phyloP scores from a whole-genome alignment of 2,888 invertebrate species.

The Aradus depressus region DNA sequence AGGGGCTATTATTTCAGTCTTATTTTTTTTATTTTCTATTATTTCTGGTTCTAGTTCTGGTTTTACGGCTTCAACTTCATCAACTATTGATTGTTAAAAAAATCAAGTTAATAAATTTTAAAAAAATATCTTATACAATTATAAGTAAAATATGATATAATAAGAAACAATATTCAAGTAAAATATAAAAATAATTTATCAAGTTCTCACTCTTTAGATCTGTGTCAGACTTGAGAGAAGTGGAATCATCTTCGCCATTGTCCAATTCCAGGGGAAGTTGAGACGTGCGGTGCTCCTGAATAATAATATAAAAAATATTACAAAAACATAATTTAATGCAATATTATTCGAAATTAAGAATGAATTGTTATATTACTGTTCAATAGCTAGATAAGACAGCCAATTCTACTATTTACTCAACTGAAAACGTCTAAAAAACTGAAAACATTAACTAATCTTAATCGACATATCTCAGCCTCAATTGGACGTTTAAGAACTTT shows the following conservation, averaged over 20 bases:
- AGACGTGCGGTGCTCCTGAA: slow-evolving; percentile 78
- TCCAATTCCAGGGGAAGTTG: slow-evolving; percentile 82
- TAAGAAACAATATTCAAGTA: neutral
- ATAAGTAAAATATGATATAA: neutral
- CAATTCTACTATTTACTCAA: too few species aligned
- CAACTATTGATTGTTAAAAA: too few species aligned
- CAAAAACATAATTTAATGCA: too few species aligned
- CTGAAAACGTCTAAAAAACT: too few species aligned
- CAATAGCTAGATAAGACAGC: too few species aligned
- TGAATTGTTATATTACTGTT: too few species aligned
- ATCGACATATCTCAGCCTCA: too few species aligned
- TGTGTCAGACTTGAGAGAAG: slow-evolving; percentile 71
- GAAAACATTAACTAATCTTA: too few species aligned
- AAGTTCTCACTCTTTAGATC: slow-evolving; percentile 57
- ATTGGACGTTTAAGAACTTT: too few species aligned
- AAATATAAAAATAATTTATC: slow-evolving; percentile 28
- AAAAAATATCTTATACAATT: slow-evolving; percentile 4
- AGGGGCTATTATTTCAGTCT: slow-evolving; percentile 22
- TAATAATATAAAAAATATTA: too few species aligned
- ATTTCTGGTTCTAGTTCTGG: slow-evolving; percentile 26
- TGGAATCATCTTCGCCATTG: slow-evolving; percentile 65
- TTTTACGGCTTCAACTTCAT: slow-evolving; percentile 28
- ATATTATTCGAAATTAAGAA: too few species aligned
- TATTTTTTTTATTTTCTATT: slow-evolving; percentile 29
- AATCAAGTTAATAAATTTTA: slow-evolving; percentile 32